These are phyloP conservation scores for Sebastes nivosus DNA, from an alignment of 2,797 vertebrate genomes.

Conservation along the genomic window DNA sequence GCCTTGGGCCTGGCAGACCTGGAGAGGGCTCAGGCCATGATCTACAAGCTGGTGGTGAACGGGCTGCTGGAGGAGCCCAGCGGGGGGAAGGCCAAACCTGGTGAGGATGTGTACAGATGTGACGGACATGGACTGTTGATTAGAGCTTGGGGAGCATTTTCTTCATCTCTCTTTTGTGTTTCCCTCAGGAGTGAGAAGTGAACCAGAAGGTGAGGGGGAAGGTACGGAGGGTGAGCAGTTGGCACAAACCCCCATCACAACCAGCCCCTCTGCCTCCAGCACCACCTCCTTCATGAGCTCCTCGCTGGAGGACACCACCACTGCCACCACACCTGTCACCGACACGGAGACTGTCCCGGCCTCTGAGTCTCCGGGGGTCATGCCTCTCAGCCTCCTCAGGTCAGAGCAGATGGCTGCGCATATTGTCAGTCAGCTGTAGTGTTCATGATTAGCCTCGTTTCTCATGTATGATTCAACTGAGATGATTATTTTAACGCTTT, in stretches of 20 bases:
- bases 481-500: neutral
- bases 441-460: neutral
- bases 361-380: conserved; percentile 95
- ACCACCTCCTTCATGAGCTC: conserved; percentile 99
- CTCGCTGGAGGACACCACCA: conserved; percentile 97
- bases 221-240: conserved; percentile 85
- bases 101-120: conserved; percentile 64
- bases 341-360: conserved; percentile 96
- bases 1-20: conserved; percentile 92
- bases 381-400: conserved; percentile 98
- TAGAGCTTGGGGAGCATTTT: neutral
- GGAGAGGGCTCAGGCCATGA: conserved; percentile 96
- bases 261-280: conserved; percentile 97
- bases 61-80: conserved; percentile 93
- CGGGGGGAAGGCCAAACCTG: conserved; percentile 85
- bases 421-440: neutral
- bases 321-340: conserved; percentile 96
- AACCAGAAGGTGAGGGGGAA: conserved; percentile 89
- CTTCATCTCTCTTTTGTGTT: neutral
- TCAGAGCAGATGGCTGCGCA: conserved; percentile 49
- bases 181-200: conserved; percentile 73
- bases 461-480: rapidly evolving
- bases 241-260: conserved; percentile 96
- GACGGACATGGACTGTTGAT: neutral
- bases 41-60: conserved; percentile 95